A percentile compares a stretch with the other conserved stretches of the same genome.
phyloP scores from a whole-genome alignment of 1,140 invertebrate genomes.

The Drosophila sturtevanti region DNA sequence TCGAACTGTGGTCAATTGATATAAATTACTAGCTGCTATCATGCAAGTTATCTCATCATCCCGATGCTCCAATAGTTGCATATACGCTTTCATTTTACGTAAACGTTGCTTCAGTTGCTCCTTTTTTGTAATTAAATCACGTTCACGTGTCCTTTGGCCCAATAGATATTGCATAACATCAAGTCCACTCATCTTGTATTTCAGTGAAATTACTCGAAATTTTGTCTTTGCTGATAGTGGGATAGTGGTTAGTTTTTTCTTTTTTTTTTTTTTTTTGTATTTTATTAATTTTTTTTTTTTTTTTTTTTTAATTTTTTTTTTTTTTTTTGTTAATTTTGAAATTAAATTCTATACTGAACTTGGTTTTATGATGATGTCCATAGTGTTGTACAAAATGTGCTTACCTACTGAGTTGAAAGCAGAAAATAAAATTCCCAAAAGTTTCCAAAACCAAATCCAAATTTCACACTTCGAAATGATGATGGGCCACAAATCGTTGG shows the following conservation, averaged over 20 bases:
- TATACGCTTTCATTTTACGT: slow-evolving; percentile 33
- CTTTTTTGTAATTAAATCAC: slow-evolving; percentile 40
- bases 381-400: no score
- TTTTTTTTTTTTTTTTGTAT: not conserved
- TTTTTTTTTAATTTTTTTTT: not conserved
- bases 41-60: slow-evolving; percentile 44
- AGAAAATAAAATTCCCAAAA: no score
- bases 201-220: not conserved
- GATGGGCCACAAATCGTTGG: not conserved
- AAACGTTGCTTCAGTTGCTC: slow-evolving; percentile 44
- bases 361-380: no score
- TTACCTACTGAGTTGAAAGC: not conserved
- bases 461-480: not conserved
- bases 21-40: slow-evolving; percentile 48
- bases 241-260: slow-evolving; percentile 20
- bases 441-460: not conserved
- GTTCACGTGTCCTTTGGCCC: slow-evolving; percentile 46
- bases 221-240: slow-evolving; percentile 29
- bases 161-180: slow-evolving; percentile 55
- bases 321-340: not conserved
- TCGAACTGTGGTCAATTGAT: slow-evolving; percentile 50
- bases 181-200: not conserved
- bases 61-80: slow-evolving; percentile 43
- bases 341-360: not conserved
- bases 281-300: slow-evolving; percentile 4